These are phyloP conservation scores for Etheostoma nigrum DNA, from an alignment of 2,797 vertebrate genomes.

Conservation along the genomic window DNA sequence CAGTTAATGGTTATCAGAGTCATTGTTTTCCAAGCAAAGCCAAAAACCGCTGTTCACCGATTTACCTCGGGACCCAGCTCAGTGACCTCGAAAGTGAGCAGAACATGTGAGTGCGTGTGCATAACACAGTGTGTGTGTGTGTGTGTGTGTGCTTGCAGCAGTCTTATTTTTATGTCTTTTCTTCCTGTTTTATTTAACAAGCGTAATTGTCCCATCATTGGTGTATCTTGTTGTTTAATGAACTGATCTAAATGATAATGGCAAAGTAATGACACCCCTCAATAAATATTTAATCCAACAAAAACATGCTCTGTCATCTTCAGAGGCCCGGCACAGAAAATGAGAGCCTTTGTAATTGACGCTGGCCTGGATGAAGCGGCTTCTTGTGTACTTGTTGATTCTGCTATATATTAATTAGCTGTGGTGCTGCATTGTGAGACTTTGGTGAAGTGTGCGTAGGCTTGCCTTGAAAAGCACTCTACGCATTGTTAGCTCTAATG, in stretches of 20 bases:
- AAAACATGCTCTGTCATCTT: slow-evolving; percentile 80
- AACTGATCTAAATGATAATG: slow-evolving; percentile 88
- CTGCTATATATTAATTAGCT: slow-evolving; percentile 70
- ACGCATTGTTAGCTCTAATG: slow-evolving; percentile 68
- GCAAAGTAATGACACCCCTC: slow-evolving; percentile 81
- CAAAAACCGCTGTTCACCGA: slow-evolving; percentile 49
- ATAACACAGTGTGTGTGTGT: background rate
- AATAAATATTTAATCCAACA: slow-evolving; percentile 87
- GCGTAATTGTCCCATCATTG: slow-evolving; percentile 82
- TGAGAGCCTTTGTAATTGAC: slow-evolving; percentile 75
- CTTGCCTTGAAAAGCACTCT: slow-evolving; percentile 50
- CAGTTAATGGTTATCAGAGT: slow-evolving; percentile 45
- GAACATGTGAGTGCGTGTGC: background rate
- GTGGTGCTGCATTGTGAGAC: slow-evolving; percentile 43
- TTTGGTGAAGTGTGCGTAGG: slow-evolving; percentile 59
- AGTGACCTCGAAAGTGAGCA: slow-evolving; percentile 58
- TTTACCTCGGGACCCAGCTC: slow-evolving; percentile 55
- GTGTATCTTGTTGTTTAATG: slow-evolving; percentile 86
- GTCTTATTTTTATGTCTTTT: slow-evolving; percentile 64
- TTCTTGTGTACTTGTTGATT: slow-evolving; percentile 58
- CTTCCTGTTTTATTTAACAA: slow-evolving; percentile 82
- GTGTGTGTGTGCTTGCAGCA: background rate
- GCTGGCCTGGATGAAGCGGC: slow-evolving; percentile 56
- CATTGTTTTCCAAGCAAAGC: slow-evolving; percentile 50
- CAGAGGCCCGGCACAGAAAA: slow-evolving; percentile 63